Evolutionary conservation across 2,113 vertebrate species (phyloP), one percentile per base, ranked within the genome.

Genomic region (Burhinus oedicnemus): DNA sequence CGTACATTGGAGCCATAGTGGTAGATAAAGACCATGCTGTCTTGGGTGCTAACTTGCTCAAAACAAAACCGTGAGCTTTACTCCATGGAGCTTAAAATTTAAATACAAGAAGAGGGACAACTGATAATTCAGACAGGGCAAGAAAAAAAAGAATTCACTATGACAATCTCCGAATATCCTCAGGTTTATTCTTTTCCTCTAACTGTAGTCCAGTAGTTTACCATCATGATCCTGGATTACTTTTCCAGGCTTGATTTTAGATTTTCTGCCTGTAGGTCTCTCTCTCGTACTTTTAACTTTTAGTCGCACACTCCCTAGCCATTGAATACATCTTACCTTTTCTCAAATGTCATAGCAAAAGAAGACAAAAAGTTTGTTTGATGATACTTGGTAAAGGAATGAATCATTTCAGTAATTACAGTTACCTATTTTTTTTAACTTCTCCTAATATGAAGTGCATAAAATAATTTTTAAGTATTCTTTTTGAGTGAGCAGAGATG

Each of bases 211-310:
- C 45, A 38, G 15, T 38, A 92, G 61, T 44, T 93, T 71, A 15
- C n/a, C 78, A 6, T 89, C 55, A 55, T 66, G 52, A 89, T 93
- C 34, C 54, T 87, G 57, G 27, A 82, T 95, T 89, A 68, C 32
- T 25, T 94, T 84, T 93, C 44, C 51, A 60, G 58, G 82, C 76
- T 94, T 90, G 65, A 77, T 52, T 91, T 93, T 82, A 74, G 70
- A 90, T 90, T 84, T 69, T 71, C 71, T 70, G 70, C 40, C 85
- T 87, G 26, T 64, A 83, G 86, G 62, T 84, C 15, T 95, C 9
- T 52, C 17, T 92, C 23, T 95, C 51, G 15, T 85, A 38, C 23
- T 96, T 79, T 89, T 93, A 36, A 32, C 17, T 83, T 92, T 76
- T 92, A 91, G 83, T 95, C 15, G 13, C 84, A 82, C 20, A 20